Evolutionary conservation across 2,888 invertebrate species (phyloP), one percentile per base, ranked within the genome.

Genomic region (Polydesmus complanatus): DNA sequence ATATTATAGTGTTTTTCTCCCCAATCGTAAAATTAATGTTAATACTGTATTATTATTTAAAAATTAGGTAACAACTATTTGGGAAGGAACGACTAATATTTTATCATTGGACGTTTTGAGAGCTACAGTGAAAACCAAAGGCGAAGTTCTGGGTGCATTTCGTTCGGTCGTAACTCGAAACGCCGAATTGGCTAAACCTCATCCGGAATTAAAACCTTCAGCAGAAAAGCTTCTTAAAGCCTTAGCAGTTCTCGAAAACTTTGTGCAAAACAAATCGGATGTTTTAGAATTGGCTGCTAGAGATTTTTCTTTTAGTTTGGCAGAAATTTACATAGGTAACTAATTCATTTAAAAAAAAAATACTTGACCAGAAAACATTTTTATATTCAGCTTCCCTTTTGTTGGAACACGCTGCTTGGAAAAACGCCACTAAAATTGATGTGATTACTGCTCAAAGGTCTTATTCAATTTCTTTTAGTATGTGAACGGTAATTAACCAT

Each of bases 81-180:
- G 80, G 80, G 80, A 80, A 69, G 80, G 80, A 21, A 80, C 80
- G 1, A 80, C 80, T 5, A 80, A 80, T 67, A 75, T 80, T 48
- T 69, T 79, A 49, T 76, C 78, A 0, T 68, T 80, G 47, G 80
- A 80, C 68, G 76, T 79, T 2, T 70, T 80, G 3, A 69, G 80
- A 58, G 77, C 78, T 1, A 69, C 79, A 18, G 68, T 66, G 37
- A 78, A 78, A 64, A 71, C 73, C 1, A 68, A 73, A 49, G 77
- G 77, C 3, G 69, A 72, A 62, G 73, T 72, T 1, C 67, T 78
- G 11, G 47, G 66, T 3, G 71, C 73, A 1, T 73, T 73, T 56
- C 64, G 68, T 8, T 64, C 69, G 22, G 70, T 72, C 25, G 66
- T 77, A 14, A 47, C 64, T 2, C 56, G 57, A 2, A 68, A 69